Base-by-base conservation (phyloP, 2,797 vertebrate genomes). In the Melanotaenia nigrans region DNA sequence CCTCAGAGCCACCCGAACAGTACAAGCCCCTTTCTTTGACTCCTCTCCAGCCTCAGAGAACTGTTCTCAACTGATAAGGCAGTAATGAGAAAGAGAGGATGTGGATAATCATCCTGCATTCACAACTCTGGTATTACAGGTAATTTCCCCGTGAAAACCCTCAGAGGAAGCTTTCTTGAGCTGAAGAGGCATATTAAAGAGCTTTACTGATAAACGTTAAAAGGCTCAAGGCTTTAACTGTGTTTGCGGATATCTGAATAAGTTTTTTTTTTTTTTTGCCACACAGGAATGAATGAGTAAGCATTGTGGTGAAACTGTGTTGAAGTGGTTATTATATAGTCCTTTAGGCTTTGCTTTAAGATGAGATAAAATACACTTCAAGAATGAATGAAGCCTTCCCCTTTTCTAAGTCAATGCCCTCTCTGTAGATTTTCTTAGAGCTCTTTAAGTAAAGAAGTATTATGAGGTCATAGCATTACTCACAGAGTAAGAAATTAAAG, bases 101-200 rank as follows among this genome's bases (percentile, higher is more conserved):
- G 86, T 88, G 88, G 85, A 89, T 92, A 91, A 90, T 92, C 85
- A 85, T 83, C 90, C 81, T 83, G 85, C 83, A 83, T 91, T 93
- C 90, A 90, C 86, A 86, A 79, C 87, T 81, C 77, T 86, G 79
- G 82, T 87, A 88, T 92, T 92, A 90, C 92, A 92, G 93, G 92
- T 94, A 92, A 93, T 94, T 93, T 92, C 77, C 77, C 86, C 73
- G 65, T 73, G 77, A 92, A 92, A 89, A 83, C 88, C 89, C 86
- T 87, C 75, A 75, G 87, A 89, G 83, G 81, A 91, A 81, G 87
- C 87, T 87, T 83, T 75, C 77, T 64, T 3, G 73, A 85, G 87
- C 85, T 93, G 88, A 93, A 92, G 90, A 89, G 84, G 86, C 85
- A 87, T 89, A 92, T 93, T 93, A 92, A 93, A 93, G 86, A 92